Evolutionary conservation across 2,888 invertebrate genomes (phyloP), one percentile per base, ranked within the genome.

Genomic region (Electrophaes corylata): DNA sequence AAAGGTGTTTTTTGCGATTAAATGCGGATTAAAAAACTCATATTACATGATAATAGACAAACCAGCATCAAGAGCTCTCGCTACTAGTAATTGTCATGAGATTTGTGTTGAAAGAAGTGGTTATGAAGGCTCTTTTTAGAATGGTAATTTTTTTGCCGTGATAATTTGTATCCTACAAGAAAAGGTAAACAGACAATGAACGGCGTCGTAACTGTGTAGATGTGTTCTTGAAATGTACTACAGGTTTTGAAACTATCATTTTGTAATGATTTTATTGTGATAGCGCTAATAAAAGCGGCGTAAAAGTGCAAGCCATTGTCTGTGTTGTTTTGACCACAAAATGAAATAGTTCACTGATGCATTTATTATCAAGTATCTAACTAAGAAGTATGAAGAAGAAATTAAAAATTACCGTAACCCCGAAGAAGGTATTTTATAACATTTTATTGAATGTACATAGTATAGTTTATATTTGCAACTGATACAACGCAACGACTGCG

Each of bases 1-100:
- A 76, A 73, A 69, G 67, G 68, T 57, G 53, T 62, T 70, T 64
- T 66, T 64, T 62, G 43, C 66, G 86, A 83, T 86, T 85, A 86
- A 51, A 59, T 70, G 64, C 52, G 73, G 86, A 82, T 88, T 83
- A 79, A 67, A 77, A 76, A 71, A 56, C 58, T 50, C 51, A 55
- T 59, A 51, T 50, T 47, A 60, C 60, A 55, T 64, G 64, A 59
- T 52, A 53, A 49, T 50, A 47, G 6, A 29, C 4, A 35, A 57
- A 59, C 77, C 74, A 73, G 63, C 52, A 18, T 66, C 45, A 60
- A 56, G 60, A 68, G 46, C 70, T 49, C 62, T 60, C 49, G 19
- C 29, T 14, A 4, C n/a, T 6, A 44, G 19, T 12, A 8, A 14
- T 20, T 16, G 6, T 8, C 10, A 4, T 23, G 8, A 20, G 0